phyloP scores from a whole-genome alignment of 2,888 invertebrate genomes.

The Drosophila vallismaia region DNA sequence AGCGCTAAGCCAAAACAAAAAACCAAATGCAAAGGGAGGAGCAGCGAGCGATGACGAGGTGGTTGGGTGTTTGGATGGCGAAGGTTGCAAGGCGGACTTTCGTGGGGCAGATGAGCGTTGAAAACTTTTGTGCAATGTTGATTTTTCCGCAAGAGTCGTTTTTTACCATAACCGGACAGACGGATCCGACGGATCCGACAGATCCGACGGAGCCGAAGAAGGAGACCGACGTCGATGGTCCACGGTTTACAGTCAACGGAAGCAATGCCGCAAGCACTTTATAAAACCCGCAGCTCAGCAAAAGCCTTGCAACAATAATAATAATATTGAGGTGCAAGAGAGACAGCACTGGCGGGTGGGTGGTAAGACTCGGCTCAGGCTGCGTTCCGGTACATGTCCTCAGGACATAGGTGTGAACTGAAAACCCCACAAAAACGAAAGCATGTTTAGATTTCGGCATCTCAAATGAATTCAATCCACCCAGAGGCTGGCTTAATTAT shows the following conservation, averaged over 20 bases:
- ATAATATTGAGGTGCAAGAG: constrained; percentile 61
- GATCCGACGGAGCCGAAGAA: not conserved
- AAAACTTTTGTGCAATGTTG: constrained; percentile 78
- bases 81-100: constrained; percentile 6
- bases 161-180: constrained; percentile 53
- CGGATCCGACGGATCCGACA: constrained; percentile 36
- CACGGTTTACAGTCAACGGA: constrained; percentile 14
- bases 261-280: constrained; percentile 60
- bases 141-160: constrained; percentile 78
- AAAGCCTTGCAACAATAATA: constrained; percentile 71
- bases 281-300: constrained; percentile 60
- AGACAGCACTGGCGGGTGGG: constrained; percentile 39
- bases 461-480: not conserved
- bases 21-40: constrained; percentile 42
- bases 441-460: not conserved
- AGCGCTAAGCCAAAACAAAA: constrained; percentile 75
- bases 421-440: not conserved
- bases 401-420: constrained; percentile 19
- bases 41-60: constrained; percentile 34
- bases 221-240: constrained; percentile 8
- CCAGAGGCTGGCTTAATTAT: not conserved
- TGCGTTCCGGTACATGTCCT: constrained; percentile 1
- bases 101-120: constrained; percentile 23
- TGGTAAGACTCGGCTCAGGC: constrained; percentile 48
- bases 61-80: constrained; percentile 1